Base-by-base conservation (phyloP, 2,888 invertebrate genomes). In the Orthosia gracilis region DNA sequence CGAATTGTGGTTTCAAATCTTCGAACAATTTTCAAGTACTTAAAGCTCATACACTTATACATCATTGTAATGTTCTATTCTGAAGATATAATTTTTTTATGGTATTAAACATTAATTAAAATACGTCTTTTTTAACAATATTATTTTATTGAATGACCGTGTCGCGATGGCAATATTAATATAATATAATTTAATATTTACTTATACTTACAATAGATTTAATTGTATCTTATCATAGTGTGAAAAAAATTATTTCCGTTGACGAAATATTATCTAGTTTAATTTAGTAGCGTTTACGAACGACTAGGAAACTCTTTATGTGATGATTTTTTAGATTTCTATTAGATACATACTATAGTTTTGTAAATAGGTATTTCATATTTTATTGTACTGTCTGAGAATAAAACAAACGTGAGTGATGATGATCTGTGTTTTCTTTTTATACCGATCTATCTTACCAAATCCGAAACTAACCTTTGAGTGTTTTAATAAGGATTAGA, bases 311-410 rank as follows among this genome's bases (percentile, higher is more conserved):
- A 88, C 87, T 91, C 90, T 89, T 88, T 89, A 89, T 92, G 93
- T 93, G 93, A 93, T 92, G 88, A 85, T 87, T 89, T 89, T 89
- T 84, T 90, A 90, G 88, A 91, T 89, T 89, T 88, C 85, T 87
- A 86, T 89, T 76, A 31, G 31, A 7, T 31, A 31, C 31, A 5
- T 31, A 72, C 69, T 76, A 86, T 88, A 75, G 89, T 91, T 91
- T 91, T 93, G 91, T 92, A 93, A 91, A 91, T 92, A 76, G 54
- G 50, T 76, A 89, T 79, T 84, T 89, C 68, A 64, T 78, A 73
- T 77, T 82, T 90, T 89, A 87, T 88, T 91, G 90, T 89, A 90
- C 86, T 87, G 88, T 89, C 88, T 85, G 73, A 78, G 86, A 90
- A 84, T 90, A 91, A 90, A 91, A 90, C 90, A 85, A 74, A 82